These are phyloP conservation scores for Araneus ventricosus DNA, from an alignment of 1,140 invertebrate species.

Conservation along the genomic window DNA sequence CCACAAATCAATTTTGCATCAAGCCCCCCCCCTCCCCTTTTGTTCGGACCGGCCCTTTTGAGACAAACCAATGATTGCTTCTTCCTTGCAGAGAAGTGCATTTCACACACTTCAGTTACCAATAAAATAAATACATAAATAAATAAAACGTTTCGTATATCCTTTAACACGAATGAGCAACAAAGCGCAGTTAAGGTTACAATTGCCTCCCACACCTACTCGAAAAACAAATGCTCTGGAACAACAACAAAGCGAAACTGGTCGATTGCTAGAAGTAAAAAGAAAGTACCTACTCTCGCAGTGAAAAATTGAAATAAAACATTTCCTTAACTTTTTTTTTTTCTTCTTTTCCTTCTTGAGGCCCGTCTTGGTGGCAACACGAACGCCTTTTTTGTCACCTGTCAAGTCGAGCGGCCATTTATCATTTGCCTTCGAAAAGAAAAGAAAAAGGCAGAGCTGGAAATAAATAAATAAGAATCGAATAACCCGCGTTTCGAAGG, in stretches of 20 bases:
- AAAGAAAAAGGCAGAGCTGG: conserved; percentile 33
- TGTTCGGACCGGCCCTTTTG: too few relatives aligned
- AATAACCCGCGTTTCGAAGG: neutral
- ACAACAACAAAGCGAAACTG: too few relatives aligned
- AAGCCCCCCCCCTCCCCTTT: too few relatives aligned
- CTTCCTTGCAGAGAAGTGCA: too few relatives aligned
- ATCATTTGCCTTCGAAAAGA: conserved; percentile 38
- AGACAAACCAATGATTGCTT: too few relatives aligned
- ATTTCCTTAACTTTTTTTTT: conserved; percentile 3
- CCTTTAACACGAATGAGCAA: neutral
- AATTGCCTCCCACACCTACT: neutral
- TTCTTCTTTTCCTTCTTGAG: neutral
- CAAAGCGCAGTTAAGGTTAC: neutral
- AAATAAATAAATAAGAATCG: conserved; percentile 59
- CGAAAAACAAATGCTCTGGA: neutral
- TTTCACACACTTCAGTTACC: too few relatives aligned
- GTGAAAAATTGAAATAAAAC: conserved; percentile 69
- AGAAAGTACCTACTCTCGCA: neutral
- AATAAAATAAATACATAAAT: too few relatives aligned
- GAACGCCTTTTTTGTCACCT: conserved; percentile 73
- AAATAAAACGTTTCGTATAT: neutral
- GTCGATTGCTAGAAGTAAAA: too few relatives aligned
- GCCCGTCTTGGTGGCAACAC: conserved; percentile 57
- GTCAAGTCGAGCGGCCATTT: conserved; percentile 61
- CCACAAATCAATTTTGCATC: too few relatives aligned